Evolutionary conservation across 64 coral and sea anemone genomes (phyloP).

Genomic region (Porites lutea): DNA sequence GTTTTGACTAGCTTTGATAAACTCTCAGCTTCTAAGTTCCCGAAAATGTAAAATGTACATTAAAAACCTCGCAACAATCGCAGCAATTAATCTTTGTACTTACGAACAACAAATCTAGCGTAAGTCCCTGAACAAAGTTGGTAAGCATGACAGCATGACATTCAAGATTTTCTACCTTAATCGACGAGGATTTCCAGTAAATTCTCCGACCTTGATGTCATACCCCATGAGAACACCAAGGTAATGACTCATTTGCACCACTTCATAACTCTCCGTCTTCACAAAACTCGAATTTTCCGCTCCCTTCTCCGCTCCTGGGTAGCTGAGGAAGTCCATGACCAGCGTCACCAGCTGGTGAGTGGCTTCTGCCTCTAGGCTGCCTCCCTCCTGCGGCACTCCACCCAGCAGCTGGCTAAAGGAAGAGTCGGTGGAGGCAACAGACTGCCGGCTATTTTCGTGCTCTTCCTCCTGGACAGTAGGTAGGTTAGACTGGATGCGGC

Average conservation of each 20-base stretch:
- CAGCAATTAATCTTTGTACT: no score
- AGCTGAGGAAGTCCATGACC: conserved; percentile 94
- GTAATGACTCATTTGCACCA: conserved; percentile 94
- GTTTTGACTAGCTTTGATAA: no score
- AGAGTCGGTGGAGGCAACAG: conserved; percentile 67
- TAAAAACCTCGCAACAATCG: no score
- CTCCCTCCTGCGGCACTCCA: conserved; percentile 1
- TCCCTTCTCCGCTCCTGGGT: conserved; percentile 83
- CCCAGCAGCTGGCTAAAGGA: conserved; percentile 50
- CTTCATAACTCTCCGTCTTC: conserved; percentile 88
- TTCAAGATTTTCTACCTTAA: conserved; percentile 60
- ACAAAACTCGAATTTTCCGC: conserved; percentile 73
- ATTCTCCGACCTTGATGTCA: conserved; percentile 95
- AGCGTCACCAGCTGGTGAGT: conserved; percentile 96
- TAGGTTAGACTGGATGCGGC: conserved; percentile 82
- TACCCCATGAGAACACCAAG: conserved; percentile 96
- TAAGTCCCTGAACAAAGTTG: neutral
- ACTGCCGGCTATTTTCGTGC: conserved; percentile 61
- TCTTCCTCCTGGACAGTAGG: conserved; percentile 88
- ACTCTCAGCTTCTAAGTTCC: no score
- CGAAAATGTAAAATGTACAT: no score
- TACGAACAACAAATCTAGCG: no score
- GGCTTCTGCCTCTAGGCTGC: conserved; percentile 90
- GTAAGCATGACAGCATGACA: neutral
- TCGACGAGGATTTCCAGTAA: conserved; percentile 93